Conservation (phyloP, 2,113 vertebrate genomes). For the Cephalophus harveyi region DNA sequence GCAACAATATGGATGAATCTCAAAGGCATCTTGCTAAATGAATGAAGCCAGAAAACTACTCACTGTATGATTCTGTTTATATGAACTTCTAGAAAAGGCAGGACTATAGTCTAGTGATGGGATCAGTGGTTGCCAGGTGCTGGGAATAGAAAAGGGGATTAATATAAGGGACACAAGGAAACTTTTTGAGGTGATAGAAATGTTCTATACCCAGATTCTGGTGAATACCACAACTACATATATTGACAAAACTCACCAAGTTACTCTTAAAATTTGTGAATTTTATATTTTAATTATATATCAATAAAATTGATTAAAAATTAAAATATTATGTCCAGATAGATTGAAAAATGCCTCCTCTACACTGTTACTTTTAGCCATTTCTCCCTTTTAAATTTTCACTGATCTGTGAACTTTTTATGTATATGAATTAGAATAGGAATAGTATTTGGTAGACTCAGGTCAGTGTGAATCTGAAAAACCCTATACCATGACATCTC, state of each 20-base stretch:
- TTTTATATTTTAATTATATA: background rate
- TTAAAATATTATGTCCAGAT: background rate
- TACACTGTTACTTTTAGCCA: background rate
- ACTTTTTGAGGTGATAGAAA: background rate
- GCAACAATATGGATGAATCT: background rate
- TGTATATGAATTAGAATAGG: background rate
- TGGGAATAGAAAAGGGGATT: background rate
- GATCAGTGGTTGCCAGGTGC: background rate
- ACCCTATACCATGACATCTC: background rate
- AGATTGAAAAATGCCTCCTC: background rate
- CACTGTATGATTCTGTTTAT: background rate
- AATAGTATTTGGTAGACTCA: background rate
- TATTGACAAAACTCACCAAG: background rate
- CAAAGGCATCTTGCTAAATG: background rate
- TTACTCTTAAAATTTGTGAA: background rate
- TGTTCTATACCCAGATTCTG: background rate
- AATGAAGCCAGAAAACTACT: background rate
- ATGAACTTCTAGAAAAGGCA: background rate
- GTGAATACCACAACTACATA: background rate
- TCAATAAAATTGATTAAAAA: background rate
- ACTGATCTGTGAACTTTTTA: background rate
- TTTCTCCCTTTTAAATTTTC: background rate
- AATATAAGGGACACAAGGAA: background rate
- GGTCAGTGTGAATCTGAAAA: background rate
- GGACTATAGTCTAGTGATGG: background rate